Percentiles rank a stretch among this genome's conserved stretches.
Conservation (phyloP, 2,113 vertebrate species). For the Mirza zaza region DNA sequence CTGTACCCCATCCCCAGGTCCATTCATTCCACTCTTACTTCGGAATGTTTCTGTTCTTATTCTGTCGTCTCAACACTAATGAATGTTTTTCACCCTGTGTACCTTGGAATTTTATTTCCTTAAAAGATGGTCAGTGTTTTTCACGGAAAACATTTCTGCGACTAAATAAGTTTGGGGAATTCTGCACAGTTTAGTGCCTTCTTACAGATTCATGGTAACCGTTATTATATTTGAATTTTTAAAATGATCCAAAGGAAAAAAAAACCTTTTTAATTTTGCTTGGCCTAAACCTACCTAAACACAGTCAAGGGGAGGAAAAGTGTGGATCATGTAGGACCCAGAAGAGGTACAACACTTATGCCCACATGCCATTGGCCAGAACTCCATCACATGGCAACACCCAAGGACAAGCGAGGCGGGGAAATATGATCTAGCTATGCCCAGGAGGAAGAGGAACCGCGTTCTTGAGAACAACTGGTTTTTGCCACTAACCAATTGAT, state of each 20-base stretch:
- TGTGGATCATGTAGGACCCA: neutral
- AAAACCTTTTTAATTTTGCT: slow-evolving; percentile 7
- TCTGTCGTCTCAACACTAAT: neutral
- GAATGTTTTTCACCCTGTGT: neutral
- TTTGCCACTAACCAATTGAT: neutral
- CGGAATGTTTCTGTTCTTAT: neutral
- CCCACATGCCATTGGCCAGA: neutral
- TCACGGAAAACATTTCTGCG: neutral
- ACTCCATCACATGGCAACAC: neutral
- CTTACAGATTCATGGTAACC: neutral
- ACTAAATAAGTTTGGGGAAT: neutral
- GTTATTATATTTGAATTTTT: neutral
- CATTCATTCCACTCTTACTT: neutral
- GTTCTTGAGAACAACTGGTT: neutral
- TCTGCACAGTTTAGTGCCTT: neutral
- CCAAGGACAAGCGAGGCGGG: neutral
- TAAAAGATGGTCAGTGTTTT: neutral
- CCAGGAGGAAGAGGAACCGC: neutral
- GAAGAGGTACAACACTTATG: neutral
- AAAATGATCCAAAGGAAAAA: neutral
- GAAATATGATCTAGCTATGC: neutral
- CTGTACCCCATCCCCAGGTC: neutral
- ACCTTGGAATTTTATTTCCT: neutral
- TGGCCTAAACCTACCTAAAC: neutral
- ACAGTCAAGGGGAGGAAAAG: neutral